Evolutionary conservation across 1,140 invertebrate species (phyloP).

Genomic region (Branchinecta lynchi): DNA sequence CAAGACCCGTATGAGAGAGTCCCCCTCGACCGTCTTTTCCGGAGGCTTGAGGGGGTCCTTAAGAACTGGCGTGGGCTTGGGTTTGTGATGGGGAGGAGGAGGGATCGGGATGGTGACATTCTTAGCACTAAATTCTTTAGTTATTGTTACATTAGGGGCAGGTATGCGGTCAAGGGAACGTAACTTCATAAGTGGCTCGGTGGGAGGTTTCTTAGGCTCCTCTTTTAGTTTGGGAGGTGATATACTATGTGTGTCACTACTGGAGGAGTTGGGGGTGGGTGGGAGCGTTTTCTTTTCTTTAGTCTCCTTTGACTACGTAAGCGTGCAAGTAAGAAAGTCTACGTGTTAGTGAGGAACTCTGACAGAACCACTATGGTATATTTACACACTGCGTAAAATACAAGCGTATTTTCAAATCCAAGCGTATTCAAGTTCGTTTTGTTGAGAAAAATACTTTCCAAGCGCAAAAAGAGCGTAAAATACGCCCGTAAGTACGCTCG

Average conservation of each 20-base stretch:
- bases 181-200: background rate
- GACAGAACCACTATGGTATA: background rate
- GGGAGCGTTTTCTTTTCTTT: background rate
- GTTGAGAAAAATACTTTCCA: too few relatives aligned
- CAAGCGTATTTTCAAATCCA: background rate
- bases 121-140: constrained; percentile 2
- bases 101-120: constrained; percentile 6
- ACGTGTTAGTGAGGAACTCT: background rate
- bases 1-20: constrained; percentile 65
- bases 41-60: constrained; percentile 11
- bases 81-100: constrained; percentile 16
- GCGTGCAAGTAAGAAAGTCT: constrained; percentile 4
- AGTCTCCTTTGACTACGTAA: background rate
- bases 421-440: too few relatives aligned
- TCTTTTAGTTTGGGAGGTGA: background rate
- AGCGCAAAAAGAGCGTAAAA: too few relatives aligned
- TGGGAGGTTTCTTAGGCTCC: background rate
- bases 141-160: background rate
- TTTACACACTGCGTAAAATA: background rate
- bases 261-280: background rate
- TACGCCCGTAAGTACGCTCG: too few relatives aligned
- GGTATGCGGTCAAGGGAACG: background rate
- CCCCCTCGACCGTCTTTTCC: constrained; percentile 27
- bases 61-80: background rate
- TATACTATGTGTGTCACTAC: background rate